Conservation (phyloP, 2,797 vertebrate species). For the Tarsius wallacei region DNA sequence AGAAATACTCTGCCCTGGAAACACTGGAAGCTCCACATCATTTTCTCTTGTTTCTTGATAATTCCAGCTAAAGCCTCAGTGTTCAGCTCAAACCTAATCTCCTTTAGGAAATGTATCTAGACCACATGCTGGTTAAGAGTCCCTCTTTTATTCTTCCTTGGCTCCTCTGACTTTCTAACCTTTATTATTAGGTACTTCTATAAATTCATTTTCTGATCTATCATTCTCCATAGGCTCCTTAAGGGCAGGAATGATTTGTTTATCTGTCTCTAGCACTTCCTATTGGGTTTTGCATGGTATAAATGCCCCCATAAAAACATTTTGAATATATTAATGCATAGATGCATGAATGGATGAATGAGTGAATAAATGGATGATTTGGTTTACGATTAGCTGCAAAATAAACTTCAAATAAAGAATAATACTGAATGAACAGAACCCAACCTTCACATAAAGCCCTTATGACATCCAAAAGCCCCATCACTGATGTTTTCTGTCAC, state of each 20-base stretch:
- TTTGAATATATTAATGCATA: background rate
- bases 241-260: background rate
- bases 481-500: constrained; percentile 9
- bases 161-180: background rate
- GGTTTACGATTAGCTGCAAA: constrained; percentile 16
- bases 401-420: constrained; percentile 20
- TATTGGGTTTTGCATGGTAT: background rate
- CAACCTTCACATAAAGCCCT: background rate
- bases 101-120: background rate
- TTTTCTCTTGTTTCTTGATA: background rate
- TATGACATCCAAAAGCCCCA: background rate
- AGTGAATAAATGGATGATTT: background rate
- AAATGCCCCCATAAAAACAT: background rate
- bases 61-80: background rate
- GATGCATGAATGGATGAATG: background rate
- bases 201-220: constrained; percentile 2
- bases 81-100: background rate
- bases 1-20: background rate
- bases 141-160: background rate
- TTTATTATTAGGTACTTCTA: background rate
- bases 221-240: background rate
- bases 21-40: background rate
- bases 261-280: background rate
- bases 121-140: background rate
- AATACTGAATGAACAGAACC: background rate